phyloP scores from a whole-genome alignment of 1,140 invertebrate genomes.

The Lepidotrigona ventralis region DNA sequence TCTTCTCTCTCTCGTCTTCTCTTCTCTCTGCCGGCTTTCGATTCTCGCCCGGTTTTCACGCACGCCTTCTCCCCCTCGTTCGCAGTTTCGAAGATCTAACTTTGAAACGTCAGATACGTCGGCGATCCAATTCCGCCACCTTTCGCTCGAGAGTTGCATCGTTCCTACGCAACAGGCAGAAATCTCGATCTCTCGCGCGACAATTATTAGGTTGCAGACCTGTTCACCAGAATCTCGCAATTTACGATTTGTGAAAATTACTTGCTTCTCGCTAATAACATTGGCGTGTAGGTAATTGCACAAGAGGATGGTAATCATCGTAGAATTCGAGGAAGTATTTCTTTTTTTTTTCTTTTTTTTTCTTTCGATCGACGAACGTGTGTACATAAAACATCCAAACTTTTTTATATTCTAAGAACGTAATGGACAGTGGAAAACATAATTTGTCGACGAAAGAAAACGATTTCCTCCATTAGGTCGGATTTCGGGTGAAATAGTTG shows the following conservation, averaged over 20 bases:
- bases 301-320: no score
- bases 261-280: no score
- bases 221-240: no score
- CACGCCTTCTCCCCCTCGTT: constrained; percentile 52
- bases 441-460: neutral
- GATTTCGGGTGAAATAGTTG: neutral
- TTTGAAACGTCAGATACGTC: constrained; percentile 33
- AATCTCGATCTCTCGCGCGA: neutral
- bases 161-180: neutral
- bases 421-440: neutral
- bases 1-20: constrained; percentile 40
- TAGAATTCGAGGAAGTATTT: no score
- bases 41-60: constrained; percentile 28
- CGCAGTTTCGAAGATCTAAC: constrained; percentile 42
- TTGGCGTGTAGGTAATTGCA: no score
- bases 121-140: constrained; percentile 45
- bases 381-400: neutral
- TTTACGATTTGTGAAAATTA: no score
- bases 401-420: neutral
- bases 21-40: constrained; percentile 53
- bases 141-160: neutral
- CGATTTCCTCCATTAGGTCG: neutral
- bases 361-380: no score
- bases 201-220: neutral
- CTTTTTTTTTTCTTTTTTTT: no score